Base-by-base conservation (phyloP, 2,888 invertebrate species). In the Lacanobia wlatinum region DNA sequence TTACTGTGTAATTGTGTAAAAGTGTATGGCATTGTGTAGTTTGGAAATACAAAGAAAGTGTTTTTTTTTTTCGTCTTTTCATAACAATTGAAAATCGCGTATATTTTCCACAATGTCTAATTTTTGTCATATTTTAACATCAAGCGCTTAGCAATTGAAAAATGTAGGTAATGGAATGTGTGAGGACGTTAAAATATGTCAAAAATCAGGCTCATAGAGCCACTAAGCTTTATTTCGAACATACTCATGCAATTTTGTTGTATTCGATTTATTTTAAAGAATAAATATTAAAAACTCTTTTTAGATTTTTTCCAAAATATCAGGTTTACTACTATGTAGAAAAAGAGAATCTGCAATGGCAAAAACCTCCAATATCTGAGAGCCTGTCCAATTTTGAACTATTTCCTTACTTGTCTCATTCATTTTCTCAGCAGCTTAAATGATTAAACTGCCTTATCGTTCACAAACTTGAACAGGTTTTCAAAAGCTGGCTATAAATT, bases 171-270 rank as follows among this genome's bases (percentile, higher is more conserved):
- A 55, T 56, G 56, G 18, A 56, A 56, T 56, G 0, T 55, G 23
- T 53, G 2, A 50, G 6, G 0, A 69, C 34, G n/a, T 56, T 38
- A 8, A 56, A 70, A 56, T 70, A 70, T 56, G 23, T 8, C n/a
- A 1, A 70, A n/a, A 0, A 10, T 46, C 0, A 23, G 14, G 21
- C 0, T 6, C 3, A 23, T 1, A 16, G 14, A n/a, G 14, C n/a
- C n/a, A 14, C 18, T n/a, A 48, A 3, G 8, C 3, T 62, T 62
- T 50, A n/a, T 38, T 46, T 38, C 18, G n/a, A 23, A 14, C 46
- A 48, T 18, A 53, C 10, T 23, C 70, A 70, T 70, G 70, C 70
- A 70, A 64, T 52, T n/a, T n/a, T n/a, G n/a, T n/a, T n/a, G n/a
- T n/a, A n/a, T n/a, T n/a, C n/a, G n/a, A n/a, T n/a, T n/a, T n/a